Evolutionary conservation across 92 coral and sea anemone genomes (phyloP), one percentile per base, ranked within the genome.

Genomic region (Montipora capitata): DNA sequence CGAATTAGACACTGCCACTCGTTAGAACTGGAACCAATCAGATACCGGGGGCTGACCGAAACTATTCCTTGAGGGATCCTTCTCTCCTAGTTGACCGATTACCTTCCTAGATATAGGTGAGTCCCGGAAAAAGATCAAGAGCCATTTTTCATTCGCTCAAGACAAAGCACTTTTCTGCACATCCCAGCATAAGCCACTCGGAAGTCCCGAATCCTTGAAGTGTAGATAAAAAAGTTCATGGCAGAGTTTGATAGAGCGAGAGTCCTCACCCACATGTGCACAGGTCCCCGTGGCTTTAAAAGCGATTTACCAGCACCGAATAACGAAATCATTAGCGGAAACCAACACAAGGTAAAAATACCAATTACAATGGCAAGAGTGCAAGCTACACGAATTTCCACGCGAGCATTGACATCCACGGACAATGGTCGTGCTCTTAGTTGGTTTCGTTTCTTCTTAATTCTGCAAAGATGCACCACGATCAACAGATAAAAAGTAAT

Each of bases 281-380:
- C 38, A 12, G 2, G 8, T 11, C 88, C 80, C 0, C 17, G 18
- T 20, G 0, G 14, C 51, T 81, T 40, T 2, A 68, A 20, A 0
- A 78, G 72, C 7, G 42, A 9, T 78, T 78, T 78, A 5, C 82
- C 82, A 5, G 82, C 42, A 3, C 40, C 40, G 5, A 10, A 17
- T n/a, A 78, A 78, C 16, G 62, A 15, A 39, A 40, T 80, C 54
- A 78, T 14, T 54, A 90, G 12, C 1, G 92, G 92, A 63, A 88
- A 76, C 92, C 92, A 88, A 40, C 88, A 88, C 14, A 73, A 77
- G 10, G 84, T 42, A 56, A 89, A 89, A 35, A 71, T 71, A 8
- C 69, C 17, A 45, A 89, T 89, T 2, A 83, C 87, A 9, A 83
- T 89, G 20, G 80, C 93, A 0, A 90, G 61, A 2, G 93, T 90